Base-by-base conservation (phyloP, 2,113 vertebrate genomes). In the Herpailurus yagouaroundi region DNA sequence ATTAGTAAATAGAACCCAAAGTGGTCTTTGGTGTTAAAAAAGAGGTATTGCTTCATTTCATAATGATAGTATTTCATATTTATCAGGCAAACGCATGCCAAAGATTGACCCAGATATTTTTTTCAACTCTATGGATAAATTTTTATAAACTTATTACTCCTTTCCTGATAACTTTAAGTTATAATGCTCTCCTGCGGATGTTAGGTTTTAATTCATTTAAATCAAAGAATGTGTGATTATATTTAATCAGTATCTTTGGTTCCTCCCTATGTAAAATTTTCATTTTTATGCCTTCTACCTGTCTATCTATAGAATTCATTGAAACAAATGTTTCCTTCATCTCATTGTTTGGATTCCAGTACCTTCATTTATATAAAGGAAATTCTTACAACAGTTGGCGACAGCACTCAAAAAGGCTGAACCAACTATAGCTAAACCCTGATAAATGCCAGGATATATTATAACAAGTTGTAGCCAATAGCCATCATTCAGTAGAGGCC, bases 171-270 rank as follows among this genome's bases (percentile, higher is more conserved):
- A 89, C 15, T 31, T 68, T 18, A 63, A 93, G 41, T 91, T 95
- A 36, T 66, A 73, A 48, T 96, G 38, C 6, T 92, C 48, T 95
- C 52, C 13, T 95, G n/a, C 1, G 25, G 11, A 29, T 77, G 8
- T 85, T 84, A 90, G 66, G 7, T 79, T 82, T 87, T 95, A 89
- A 88, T 4, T 82, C 11, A 31, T 64, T 97, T 87, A 90, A 94
- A n/a, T 73, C 45, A 33, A 89, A 81, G 52, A 38, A 5, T 91
- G 89, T 95, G 57, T 11, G 23, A 48, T 81, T 77, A 6, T 95
- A 52, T 84, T 60, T 68, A 38, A 52, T 71, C 13, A 57, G 23
- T 71, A 23, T 81, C 6, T 86, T 79, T 92, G 23, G 83, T 91
- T 77, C 88, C 55, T 41, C 25, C 41, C 38, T 74, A 4, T 74